Conservation (phyloP, 1,140 invertebrate species). For the Penaeus japonicus region DNA sequence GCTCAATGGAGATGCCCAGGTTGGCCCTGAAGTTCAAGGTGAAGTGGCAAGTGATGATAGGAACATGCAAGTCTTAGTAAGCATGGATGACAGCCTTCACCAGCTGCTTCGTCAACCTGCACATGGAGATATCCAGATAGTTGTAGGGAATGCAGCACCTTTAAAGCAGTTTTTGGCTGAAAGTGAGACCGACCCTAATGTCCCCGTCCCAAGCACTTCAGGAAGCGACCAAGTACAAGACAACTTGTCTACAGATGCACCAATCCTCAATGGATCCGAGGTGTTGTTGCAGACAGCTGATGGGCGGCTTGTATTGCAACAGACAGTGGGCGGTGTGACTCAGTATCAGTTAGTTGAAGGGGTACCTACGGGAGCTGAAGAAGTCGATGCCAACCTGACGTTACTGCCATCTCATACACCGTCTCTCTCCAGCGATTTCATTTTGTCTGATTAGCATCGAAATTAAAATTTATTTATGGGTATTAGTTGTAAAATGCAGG, state of each 20-base stretch:
- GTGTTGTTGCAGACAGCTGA: constrained; percentile 33
- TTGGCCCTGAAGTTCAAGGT: no score
- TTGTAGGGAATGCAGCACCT: constrained; percentile 35
- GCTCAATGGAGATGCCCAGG: no score
- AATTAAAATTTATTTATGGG: no score
- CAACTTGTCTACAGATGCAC: neutral
- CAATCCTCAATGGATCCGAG: constrained; percentile 43
- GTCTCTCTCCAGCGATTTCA: no score
- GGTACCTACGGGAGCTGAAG: neutral
- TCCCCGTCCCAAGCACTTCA: neutral
- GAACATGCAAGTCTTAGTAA: neutral
- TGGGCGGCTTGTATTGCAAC: constrained; percentile 35
- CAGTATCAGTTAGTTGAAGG: constrained; percentile 47
- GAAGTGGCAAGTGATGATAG: no score
- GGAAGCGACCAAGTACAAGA: neutral
- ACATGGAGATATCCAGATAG: constrained; percentile 32
- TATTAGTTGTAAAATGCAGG: no score
- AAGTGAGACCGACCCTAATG: neutral
- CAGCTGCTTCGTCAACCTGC: constrained; percentile 37
- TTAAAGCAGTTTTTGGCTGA: constrained; percentile 30
- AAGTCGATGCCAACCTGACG: neutral
- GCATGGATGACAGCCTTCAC: constrained; percentile 38
- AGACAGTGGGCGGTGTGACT: constrained; percentile 43
- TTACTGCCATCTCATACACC: no score
- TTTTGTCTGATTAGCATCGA: no score